Conservation (phyloP, 2,888 invertebrate species). For the Aplocera efformata region DNA sequence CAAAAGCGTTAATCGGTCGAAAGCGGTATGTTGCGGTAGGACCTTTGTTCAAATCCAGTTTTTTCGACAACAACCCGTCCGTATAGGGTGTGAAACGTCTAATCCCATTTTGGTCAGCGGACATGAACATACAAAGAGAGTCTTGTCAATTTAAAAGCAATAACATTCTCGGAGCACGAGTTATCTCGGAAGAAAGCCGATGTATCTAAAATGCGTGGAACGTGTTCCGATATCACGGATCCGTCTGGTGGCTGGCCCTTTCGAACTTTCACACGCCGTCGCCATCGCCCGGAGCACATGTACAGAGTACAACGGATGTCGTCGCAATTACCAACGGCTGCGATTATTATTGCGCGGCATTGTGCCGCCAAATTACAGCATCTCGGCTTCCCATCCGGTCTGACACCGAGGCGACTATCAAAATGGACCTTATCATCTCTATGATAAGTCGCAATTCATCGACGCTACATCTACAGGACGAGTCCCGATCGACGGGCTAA, state of each 20-base stretch:
- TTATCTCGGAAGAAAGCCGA: conserved; percentile 64
- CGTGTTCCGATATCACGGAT: conserved; percentile 60
- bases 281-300: conserved; percentile 39
- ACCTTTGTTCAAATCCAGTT: conserved; percentile 39
- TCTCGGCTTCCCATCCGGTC: conserved; percentile 76
- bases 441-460: conserved; percentile 31
- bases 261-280: conserved; percentile 71
- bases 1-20: conserved; percentile 49
- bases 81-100: conserved; percentile 55
- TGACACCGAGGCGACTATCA: conserved; percentile 31
- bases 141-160: conserved; percentile 54
- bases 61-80: conserved; percentile 33
- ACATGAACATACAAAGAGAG: conserved; percentile 43
- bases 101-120: conserved; percentile 41
- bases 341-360: conserved; percentile 75
- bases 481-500: conserved; percentile 38
- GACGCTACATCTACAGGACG: conserved; percentile 45
- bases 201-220: conserved; percentile 60
- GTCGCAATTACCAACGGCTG: conserved; percentile 69
- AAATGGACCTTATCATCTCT: conserved; percentile 32
- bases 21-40: conserved; percentile 49
- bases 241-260: conserved; percentile 51
- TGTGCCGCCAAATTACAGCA: conserved; percentile 74
- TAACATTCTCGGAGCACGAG: conserved; percentile 42
- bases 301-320: conserved; percentile 67